A percentile compares a stretch with the other conserved stretches of the same genome.
Conservation (phyloP, 30 jellyfish, hydroid and myxozoan species). For the Clytia hemisphaerica region DNA sequence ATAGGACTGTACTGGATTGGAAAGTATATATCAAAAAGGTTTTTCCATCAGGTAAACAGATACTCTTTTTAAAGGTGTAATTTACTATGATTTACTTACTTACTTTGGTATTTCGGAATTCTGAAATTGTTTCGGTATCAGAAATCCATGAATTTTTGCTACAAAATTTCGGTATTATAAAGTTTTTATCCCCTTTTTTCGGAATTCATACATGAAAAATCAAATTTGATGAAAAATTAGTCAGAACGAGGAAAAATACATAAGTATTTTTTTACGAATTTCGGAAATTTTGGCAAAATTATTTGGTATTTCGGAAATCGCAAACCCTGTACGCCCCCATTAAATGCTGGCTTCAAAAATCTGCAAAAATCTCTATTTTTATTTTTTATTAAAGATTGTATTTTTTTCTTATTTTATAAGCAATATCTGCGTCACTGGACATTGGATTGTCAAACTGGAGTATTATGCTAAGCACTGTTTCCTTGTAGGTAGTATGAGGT, state of each 20-base stretch:
- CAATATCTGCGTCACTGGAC: conserved; percentile 83
- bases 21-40: conserved; percentile 39
- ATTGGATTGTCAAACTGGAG: conserved; percentile 97
- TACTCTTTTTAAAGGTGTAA: background rate
- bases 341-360: background rate
- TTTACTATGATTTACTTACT: background rate
- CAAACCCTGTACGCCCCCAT: too few relatives aligned
- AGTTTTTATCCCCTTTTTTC: background rate
- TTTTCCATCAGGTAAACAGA: conserved; percentile 62
- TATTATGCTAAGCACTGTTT: conserved; percentile 86
- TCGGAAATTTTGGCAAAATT: too few relatives aligned
- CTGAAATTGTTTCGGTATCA: too few relatives aligned
- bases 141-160: too few relatives aligned
- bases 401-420: conserved; percentile 12
- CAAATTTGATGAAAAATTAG: background rate
- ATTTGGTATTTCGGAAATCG: too few relatives aligned
- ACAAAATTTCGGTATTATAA: too few relatives aligned
- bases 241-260: background rate
- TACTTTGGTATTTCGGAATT: too few relatives aligned
- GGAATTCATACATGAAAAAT: too few relatives aligned
- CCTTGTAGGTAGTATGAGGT: conserved; percentile 64
- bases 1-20: conserved; percentile 72
- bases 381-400: background rate
- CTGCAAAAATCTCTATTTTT: background rate
- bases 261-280: too few relatives aligned